These are phyloP conservation scores for Peromyscus californicus DNA, from an alignment of 2,113 vertebrate species.

Conservation along the genomic window DNA sequence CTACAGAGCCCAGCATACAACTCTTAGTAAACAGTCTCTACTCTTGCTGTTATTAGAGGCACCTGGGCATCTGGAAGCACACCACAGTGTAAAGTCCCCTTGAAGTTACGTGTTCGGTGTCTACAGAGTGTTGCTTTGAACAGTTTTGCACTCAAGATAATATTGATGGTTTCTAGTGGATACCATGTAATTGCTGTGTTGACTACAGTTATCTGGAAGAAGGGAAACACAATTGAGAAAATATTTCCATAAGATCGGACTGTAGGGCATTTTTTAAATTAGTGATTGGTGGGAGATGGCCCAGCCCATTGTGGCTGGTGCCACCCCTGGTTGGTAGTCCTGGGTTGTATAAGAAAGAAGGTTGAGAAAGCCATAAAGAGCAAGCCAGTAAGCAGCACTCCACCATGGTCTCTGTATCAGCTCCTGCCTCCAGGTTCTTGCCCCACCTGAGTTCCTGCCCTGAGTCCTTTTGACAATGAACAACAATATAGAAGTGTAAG, in stretches of 20 bases:
- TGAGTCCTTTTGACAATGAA: not conserved
- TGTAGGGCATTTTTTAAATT: not conserved
- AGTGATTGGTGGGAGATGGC: not conserved
- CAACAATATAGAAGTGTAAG: not conserved
- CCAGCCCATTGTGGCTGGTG: not conserved
- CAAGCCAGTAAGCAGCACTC: not conserved
- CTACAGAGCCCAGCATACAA: not conserved
- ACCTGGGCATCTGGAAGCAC: not conserved
- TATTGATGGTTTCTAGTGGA: not conserved
- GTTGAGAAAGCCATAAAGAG: not conserved
- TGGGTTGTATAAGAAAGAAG: not conserved
- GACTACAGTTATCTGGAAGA: not conserved
- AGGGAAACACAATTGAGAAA: not conserved
- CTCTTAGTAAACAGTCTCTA: not conserved
- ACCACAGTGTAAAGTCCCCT: not conserved
- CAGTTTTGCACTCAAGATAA: not conserved
- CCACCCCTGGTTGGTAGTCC: not conserved
- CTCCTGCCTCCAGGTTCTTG: not conserved
- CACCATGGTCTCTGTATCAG: not conserved
- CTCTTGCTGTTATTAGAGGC: not conserved
- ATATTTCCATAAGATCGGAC: not conserved
- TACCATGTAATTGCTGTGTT: not conserved
- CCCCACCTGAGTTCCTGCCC: not conserved
- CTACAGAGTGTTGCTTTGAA: not conserved
- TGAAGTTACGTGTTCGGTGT: not conserved